Evolutionary conservation across 1,140 invertebrate species (phyloP).

Genomic region (Hyles euphorbiae): DNA sequence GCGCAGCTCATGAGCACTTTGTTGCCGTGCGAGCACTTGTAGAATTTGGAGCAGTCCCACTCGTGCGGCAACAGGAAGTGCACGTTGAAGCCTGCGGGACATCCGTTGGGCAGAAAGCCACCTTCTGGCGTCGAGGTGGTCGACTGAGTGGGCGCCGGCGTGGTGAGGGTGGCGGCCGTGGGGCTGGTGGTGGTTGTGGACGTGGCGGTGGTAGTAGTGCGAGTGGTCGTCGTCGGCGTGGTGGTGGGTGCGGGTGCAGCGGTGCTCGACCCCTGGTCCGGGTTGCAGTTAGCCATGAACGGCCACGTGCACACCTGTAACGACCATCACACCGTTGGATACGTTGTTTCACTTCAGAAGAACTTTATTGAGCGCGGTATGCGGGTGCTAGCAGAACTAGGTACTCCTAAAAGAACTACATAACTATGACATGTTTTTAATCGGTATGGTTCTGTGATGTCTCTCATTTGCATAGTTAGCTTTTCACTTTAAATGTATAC

Average conservation of each 20-base stretch:
- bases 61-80: constrained; percentile 24
- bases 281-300: no score
- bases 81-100: constrained; percentile 15
- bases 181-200: constrained; percentile 1
- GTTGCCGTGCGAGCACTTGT: constrained; percentile 17
- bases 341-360: no score
- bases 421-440: no score
- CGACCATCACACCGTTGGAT: no score
- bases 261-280: not conserved
- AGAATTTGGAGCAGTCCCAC: constrained; percentile 22
- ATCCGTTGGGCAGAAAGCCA: constrained; percentile 14
- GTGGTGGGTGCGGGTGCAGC: not conserved
- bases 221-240: not conserved
- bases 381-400: no score
- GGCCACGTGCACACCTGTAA: no score
- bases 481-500: no score
- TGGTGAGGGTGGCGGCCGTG: not conserved
- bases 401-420: no score
- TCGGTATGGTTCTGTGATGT: no score
- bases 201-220: not conserved
- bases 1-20: constrained; percentile 37
- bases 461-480: no score
- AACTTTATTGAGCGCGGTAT: no score
- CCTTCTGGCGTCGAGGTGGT: not conserved
- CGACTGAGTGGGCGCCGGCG: not conserved